A percentile compares a stretch with the other conserved stretches of the same genome.
Evolutionary conservation across 2,888 invertebrate genomes (phyloP).

Genomic region (Iselma pallidipennis): DNA sequence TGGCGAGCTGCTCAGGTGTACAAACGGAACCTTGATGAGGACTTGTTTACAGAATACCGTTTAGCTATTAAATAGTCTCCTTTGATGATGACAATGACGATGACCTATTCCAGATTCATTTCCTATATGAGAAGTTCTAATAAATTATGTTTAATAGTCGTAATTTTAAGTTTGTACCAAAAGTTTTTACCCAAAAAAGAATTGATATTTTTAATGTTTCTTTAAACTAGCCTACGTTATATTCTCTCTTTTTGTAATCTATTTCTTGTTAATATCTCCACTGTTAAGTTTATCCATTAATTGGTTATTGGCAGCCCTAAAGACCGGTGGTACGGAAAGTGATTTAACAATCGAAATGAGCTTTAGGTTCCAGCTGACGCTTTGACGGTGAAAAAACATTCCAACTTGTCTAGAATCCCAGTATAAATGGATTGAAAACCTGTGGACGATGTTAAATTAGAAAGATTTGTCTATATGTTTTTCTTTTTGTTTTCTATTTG

Average conservation of each 20-base stretch:
- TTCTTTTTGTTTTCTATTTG: not conserved
- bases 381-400: slow-evolving; percentile 13
- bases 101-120: no score
- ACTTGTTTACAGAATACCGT: no score
- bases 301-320: slow-evolving; percentile 5
- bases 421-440: not conserved
- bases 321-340: slow-evolving; percentile 18
- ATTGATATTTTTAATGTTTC: no score
- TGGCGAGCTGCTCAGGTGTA: no score
- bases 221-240: no score
- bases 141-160: no score
- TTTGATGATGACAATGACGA: no score
- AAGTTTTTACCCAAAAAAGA: no score
- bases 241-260: not conserved
- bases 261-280: not conserved
- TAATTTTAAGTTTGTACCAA: no score
- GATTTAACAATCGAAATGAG: slow-evolving; percentile 23
- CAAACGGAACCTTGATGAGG: no score
- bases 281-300: not conserved
- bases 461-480: not conserved
- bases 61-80: no score
- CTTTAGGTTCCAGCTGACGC: slow-evolving; percentile 22
- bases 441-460: not conserved
- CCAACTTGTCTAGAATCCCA: not conserved
- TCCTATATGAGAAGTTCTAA: no score